phyloP scores from a whole-genome alignment of 2,888 invertebrate species.

The Emmelina monodactyla region DNA sequence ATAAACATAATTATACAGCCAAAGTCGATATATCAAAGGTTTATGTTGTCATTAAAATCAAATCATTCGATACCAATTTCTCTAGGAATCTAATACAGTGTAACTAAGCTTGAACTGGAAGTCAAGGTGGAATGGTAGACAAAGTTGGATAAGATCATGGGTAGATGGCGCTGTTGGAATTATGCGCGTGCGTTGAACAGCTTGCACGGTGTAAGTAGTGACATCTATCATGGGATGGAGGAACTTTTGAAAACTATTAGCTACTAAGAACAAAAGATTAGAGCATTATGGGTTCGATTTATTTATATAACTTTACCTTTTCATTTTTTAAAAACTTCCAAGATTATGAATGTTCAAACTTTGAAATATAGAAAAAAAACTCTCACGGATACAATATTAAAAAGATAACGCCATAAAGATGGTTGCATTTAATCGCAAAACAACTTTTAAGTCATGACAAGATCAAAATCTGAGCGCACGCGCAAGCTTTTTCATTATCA shows the following conservation, averaged over 20 bases:
- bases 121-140: constrained; percentile 20
- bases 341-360: too few relatives aligned
- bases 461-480: constrained; percentile 44
- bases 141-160: constrained; percentile 9
- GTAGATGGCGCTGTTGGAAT: constrained; percentile 23
- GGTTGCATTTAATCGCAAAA: constrained; percentile 35
- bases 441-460: constrained; percentile 33
- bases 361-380: constrained; percentile 9
- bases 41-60: constrained; percentile 46
- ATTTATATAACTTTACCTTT: neutral
- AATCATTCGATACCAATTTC: constrained; percentile 32
- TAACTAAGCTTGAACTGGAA: too few relatives aligned
- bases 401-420: constrained; percentile 48
- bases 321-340: too few relatives aligned
- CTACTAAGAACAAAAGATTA: neutral
- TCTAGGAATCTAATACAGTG: too few relatives aligned
- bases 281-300: neutral
- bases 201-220: constrained; percentile 22
- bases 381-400: constrained; percentile 45
- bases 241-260: constrained; percentile 5
- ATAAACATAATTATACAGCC: constrained; percentile 40
- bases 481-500: constrained; percentile 46
- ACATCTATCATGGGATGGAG: constrained; percentile 43
- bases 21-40: constrained; percentile 34
- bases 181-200: constrained; percentile 28